These are phyloP conservation scores for Poecile atricapillus DNA, from an alignment of 2,113 vertebrate genomes.

Conservation along the genomic window DNA sequence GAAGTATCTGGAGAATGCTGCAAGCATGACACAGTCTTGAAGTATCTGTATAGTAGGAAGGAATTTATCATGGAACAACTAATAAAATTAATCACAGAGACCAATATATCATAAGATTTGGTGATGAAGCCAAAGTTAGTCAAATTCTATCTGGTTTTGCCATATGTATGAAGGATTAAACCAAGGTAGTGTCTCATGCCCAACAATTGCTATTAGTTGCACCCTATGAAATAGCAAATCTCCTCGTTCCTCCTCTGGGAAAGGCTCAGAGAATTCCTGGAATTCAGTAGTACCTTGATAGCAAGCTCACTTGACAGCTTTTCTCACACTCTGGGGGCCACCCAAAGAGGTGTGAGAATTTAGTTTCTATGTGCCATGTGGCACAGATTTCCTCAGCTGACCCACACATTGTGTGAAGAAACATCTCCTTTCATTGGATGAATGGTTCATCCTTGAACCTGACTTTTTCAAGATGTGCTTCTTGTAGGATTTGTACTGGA, in stretches of 20 bases:
- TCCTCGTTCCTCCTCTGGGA: neutral
- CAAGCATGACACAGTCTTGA: neutral
- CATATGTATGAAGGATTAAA: neutral
- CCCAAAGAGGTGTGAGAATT: neutral
- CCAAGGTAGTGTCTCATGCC: neutral
- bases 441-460: neutral
- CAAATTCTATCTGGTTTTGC: neutral
- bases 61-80: neutral
- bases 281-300: neutral
- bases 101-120: neutral
- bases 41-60: neutral
- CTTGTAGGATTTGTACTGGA: neutral
- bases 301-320: neutral
- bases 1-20: neutral
- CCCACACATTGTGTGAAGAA: neutral
- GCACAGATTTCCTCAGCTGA: neutral
- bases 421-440: neutral
- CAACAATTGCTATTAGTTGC: neutral
- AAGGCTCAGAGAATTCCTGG: neutral
- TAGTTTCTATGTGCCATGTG: neutral
- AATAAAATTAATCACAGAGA: neutral
- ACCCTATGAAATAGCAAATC: neutral
- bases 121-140: neutral
- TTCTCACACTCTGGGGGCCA: neutral
- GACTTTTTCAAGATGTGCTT: neutral